Percentiles rank a stretch among this genome's conserved stretches.
These are phyloP conservation scores for Euproctis similis DNA, from an alignment of 2,888 invertebrate species.

Conservation along the genomic window DNA sequence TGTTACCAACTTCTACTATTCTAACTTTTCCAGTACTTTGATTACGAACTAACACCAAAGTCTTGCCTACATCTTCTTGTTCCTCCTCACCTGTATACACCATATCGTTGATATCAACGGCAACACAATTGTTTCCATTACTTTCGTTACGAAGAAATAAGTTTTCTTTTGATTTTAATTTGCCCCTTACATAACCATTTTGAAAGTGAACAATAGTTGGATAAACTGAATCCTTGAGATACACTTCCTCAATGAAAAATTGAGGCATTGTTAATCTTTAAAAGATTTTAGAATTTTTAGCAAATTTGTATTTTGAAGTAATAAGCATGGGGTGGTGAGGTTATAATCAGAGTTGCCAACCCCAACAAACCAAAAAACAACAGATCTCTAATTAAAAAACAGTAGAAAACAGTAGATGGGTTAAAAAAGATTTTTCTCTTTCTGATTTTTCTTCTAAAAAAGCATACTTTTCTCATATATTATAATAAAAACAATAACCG, in stretches of 20 bases:
- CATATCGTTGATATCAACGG: conserved; percentile 33
- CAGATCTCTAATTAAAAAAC: too few relatives aligned
- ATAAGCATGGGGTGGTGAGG: too few relatives aligned
- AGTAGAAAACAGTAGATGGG: too few relatives aligned
- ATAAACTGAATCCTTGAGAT: conserved; percentile 31
- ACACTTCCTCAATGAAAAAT: conserved; percentile 46
- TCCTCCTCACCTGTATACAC: conserved; percentile 51
- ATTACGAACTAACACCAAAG: conserved; percentile 44
- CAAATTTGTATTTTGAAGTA: too few relatives aligned
- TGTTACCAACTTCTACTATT: conserved; percentile 41
- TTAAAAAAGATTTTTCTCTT: too few relatives aligned
- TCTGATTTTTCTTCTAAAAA: too few relatives aligned
- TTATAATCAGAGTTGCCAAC: too few relatives aligned
- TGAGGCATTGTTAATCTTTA: conserved; percentile 29
- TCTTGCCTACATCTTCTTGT: conserved; percentile 39
- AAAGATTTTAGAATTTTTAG: too few relatives aligned
- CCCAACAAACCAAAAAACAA: too few relatives aligned
- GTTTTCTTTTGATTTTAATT: conserved; percentile 36
- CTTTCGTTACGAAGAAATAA: conserved; percentile 31
- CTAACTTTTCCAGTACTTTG: conserved; percentile 52
- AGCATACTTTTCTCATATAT: too few relatives aligned
- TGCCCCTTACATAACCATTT: conserved; percentile 48
- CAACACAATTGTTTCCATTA: conserved; percentile 30
- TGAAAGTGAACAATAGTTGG: conserved; percentile 50
- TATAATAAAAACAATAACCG: too few relatives aligned